A percentile compares a stretch with the other conserved stretches of the same genome.
Conservation (phyloP, 1,140 invertebrate species). For the Drosophila baimaii region DNA sequence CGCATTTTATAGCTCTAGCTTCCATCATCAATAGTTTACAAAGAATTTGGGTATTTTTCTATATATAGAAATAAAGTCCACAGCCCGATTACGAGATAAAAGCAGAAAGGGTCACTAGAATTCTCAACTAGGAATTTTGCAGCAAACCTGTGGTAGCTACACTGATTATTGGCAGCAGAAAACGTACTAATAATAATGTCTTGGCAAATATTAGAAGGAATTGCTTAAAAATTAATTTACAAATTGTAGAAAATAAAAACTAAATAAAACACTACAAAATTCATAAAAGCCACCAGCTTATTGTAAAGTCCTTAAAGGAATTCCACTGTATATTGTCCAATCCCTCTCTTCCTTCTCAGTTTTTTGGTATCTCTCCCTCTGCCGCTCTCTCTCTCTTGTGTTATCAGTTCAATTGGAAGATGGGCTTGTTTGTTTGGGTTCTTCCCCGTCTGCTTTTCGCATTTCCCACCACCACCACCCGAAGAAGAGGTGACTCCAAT, state of each 20-base stretch:
- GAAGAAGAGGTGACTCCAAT: slow-evolving; percentile 54
- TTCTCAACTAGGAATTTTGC: neutral
- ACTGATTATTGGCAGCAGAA: neutral
- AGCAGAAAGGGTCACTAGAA: neutral
- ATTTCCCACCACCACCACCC: slow-evolving; percentile 32
- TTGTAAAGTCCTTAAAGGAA: neutral
- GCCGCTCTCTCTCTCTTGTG: slow-evolving; percentile 6
- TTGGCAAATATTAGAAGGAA: no score
- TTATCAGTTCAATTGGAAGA: slow-evolving; percentile 52
- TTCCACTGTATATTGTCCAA: slow-evolving; percentile 20
- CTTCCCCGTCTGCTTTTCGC: slow-evolving; percentile 33
- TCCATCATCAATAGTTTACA: neutral
- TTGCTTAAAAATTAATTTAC: no score
- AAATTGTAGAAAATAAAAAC: neutral
- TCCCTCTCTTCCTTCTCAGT: slow-evolving; percentile 36
- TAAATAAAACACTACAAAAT: neutral
- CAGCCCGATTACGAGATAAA: no score
- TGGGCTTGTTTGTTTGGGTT: slow-evolving; percentile 51
- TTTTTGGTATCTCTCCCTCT: slow-evolving; percentile 1
- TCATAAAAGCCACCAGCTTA: neutral
- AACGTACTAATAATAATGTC: no score
- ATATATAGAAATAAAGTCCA: neutral
- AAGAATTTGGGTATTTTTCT: neutral
- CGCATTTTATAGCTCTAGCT: neutral
- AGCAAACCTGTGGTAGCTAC: no score